Evolutionary conservation across 2,113 vertebrate species (phyloP).

Genomic region (Solea senegalensis): DNA sequence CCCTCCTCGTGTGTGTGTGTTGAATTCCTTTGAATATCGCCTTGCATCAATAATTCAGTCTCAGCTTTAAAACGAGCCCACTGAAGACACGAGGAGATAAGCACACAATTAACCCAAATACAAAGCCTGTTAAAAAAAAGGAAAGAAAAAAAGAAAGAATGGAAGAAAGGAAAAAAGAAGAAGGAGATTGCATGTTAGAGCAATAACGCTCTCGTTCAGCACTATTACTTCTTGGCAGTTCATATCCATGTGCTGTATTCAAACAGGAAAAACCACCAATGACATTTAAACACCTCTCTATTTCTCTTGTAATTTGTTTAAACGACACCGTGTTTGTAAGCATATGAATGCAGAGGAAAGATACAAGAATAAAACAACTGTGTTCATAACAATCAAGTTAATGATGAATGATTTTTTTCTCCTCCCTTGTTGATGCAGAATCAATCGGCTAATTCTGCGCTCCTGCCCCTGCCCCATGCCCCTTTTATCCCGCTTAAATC

Average conservation of each 20-base stretch:
- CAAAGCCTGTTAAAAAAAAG: not conserved
- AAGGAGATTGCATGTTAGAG: not conserved
- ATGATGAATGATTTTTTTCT: not conserved
- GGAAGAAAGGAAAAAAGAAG: no score
- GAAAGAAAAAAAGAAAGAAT: no score
- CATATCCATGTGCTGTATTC: not conserved
- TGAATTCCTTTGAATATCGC: constrained; percentile 27
- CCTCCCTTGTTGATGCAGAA: constrained; percentile 2
- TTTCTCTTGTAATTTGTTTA: not conserved
- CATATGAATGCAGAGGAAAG: not conserved
- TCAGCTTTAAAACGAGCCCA: constrained; percentile 13
- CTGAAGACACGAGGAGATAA: constrained; percentile 1
- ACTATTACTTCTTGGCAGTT: constrained; percentile 3
- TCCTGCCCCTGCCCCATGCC: not conserved
- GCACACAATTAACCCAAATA: constrained; percentile 38
- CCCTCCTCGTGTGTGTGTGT: constrained; percentile 10
- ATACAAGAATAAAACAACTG: not conserved
- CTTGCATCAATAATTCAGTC: constrained; percentile 44
- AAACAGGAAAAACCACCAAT: not conserved
- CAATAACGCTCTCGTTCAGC: constrained; percentile 16
- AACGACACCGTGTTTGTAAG: not conserved
- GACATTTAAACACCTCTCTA: not conserved
- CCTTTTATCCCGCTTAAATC: constrained; percentile 2
- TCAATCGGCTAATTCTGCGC: constrained; percentile 13
- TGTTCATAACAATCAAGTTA: constrained; percentile 16